Conservation (phyloP, 2,113 vertebrate species). For the Salvelinus namaycush region DNA sequence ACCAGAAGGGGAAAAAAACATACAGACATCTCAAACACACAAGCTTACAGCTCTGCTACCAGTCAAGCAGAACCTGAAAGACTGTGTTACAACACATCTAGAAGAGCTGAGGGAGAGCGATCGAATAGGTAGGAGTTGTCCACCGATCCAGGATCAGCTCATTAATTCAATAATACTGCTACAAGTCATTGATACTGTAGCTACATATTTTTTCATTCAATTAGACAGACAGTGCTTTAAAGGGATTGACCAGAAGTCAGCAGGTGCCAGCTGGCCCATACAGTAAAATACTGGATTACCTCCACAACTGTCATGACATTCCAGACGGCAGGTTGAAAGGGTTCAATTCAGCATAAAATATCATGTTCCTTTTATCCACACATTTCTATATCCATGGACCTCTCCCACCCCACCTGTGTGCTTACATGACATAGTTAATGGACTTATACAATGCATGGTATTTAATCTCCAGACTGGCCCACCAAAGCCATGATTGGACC, state of each 20-base stretch:
- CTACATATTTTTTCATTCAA: neutral
- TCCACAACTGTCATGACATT: neutral
- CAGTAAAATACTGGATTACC: neutral
- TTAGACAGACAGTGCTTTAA: neutral
- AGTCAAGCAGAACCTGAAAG: too few relatives aligned
- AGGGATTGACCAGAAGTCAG: conserved; percentile 1
- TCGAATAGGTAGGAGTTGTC: neutral
- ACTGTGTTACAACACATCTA: neutral
- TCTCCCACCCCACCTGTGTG: neutral
- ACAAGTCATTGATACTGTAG: neutral
- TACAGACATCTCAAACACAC: neutral
- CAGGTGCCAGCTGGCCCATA: neutral
- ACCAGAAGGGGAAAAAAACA: too few relatives aligned
- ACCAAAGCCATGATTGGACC: neutral
- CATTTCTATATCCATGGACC: neutral
- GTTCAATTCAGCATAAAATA: neutral
- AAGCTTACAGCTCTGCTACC: neutral
- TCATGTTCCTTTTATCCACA: neutral
- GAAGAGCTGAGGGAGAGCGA: neutral
- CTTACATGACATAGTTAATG: neutral
- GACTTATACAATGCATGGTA: conserved; percentile 1
- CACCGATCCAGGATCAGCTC: neutral
- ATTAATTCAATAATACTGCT: neutral
- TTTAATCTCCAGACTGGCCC: neutral
- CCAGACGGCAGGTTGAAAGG: too few relatives aligned